phyloP scores from a whole-genome alignment of 2,888 invertebrate genomes.

The Anodontia alba region DNA sequence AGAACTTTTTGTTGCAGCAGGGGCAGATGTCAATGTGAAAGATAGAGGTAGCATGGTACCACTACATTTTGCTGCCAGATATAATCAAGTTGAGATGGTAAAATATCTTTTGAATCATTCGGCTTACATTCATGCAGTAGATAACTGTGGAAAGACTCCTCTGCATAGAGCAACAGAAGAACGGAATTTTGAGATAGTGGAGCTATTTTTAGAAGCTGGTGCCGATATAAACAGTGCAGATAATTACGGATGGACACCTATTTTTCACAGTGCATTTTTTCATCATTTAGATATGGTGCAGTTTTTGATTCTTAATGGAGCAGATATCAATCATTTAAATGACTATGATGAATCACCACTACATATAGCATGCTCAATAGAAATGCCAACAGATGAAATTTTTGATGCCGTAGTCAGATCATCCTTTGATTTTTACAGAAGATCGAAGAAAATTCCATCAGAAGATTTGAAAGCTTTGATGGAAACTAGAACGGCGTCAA shows the following conservation, averaged over 20 bases:
- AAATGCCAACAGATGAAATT: conserved; percentile 2
- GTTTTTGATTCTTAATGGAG: conserved; percentile 42
- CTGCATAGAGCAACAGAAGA: conserved; percentile 54
- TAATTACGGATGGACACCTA: conserved; percentile 50
- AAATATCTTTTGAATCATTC: conserved; percentile 38
- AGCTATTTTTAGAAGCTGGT: conserved; percentile 42
- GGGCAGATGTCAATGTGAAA: conserved; percentile 35
- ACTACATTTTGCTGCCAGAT: conserved; percentile 46
- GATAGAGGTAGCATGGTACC: conserved; percentile 49
- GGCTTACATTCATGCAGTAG: conserved; percentile 36
- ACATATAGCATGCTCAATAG: conserved; percentile 34
- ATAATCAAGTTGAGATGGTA: conserved; percentile 41
- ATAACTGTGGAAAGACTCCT: conserved; percentile 46
- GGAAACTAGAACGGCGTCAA: not conserved
- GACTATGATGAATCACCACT: conserved; percentile 33
- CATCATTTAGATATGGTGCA: conserved; percentile 36
- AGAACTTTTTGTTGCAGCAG: conserved; percentile 18
- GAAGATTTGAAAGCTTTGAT: conserved; percentile 20
- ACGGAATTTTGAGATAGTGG: conserved; percentile 31
- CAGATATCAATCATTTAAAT: conserved; percentile 33
- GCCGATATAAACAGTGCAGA: conserved; percentile 44
- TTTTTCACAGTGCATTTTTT: conserved; percentile 57
- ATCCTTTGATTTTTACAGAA: conserved; percentile 51
- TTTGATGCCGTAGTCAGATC: conserved; percentile 23
- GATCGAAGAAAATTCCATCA: conserved; percentile 42